These are phyloP conservation scores for Oncopodura yosiiana DNA, from an alignment of 1,140 invertebrate genomes.

Conservation along the genomic window DNA sequence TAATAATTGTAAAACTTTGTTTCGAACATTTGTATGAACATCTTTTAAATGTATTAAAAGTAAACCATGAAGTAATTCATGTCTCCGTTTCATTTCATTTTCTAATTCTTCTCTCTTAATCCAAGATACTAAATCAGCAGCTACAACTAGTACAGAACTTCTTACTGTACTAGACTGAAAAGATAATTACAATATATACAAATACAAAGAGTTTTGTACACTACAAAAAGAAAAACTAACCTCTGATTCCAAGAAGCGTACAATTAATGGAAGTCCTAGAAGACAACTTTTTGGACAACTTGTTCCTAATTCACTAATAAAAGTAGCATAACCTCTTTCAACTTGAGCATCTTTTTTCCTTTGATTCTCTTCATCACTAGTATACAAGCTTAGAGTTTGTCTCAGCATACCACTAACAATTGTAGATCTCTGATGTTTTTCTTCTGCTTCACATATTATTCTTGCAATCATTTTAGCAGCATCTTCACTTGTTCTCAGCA, in stretches of 20 bases:
- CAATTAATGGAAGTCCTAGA: background rate
- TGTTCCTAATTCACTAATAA: background rate
- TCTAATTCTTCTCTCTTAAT: background rate
- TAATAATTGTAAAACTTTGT: slow-evolving; percentile 13
- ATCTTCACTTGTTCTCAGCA: background rate
- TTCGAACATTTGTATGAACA: background rate
- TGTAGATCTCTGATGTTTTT: background rate
- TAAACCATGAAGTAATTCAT: background rate
- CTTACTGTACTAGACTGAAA: slow-evolving; percentile 20
- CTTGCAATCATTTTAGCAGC: slow-evolving; percentile 3
- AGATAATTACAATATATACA: background rate
- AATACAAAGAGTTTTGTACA: background rate
- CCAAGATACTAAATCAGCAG: slow-evolving; percentile 9
- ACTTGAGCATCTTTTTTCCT: background rate
- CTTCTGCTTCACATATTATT: background rate
- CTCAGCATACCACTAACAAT: background rate
- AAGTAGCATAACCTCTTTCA: background rate
- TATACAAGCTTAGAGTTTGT: background rate
- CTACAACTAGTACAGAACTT: slow-evolving; percentile 12
- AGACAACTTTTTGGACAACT: background rate
- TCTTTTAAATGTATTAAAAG: too few relatives aligned
- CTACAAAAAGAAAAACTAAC: background rate
- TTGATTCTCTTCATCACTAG: background rate
- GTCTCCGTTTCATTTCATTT: background rate
- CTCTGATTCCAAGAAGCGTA: slow-evolving; percentile 10